Conservation (phyloP, 2,797 vertebrate genomes). For the Tadarida brasiliensis region DNA sequence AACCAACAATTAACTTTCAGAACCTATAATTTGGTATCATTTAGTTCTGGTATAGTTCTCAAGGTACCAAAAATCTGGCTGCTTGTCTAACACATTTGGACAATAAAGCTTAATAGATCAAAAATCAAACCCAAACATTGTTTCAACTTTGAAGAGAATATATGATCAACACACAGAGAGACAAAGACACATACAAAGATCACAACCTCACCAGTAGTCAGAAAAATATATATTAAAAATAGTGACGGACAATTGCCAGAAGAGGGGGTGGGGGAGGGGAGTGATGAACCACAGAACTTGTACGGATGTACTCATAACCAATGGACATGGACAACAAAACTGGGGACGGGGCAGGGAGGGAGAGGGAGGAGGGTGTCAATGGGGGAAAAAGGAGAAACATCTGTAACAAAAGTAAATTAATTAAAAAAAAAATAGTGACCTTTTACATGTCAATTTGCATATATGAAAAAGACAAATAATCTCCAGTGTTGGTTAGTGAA, state of each 20-base stretch:
- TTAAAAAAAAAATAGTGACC: slow-evolving; percentile 11
- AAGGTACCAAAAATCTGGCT: neutral
- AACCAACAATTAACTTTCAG: slow-evolving; percentile 48
- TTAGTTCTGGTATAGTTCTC: neutral
- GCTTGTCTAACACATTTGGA: neutral
- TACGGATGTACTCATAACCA: too few relatives aligned
- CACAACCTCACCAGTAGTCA: neutral
- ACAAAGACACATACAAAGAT: neutral
- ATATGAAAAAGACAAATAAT: slow-evolving; percentile 2
- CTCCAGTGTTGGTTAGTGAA: neutral
- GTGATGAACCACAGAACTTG: too few relatives aligned
- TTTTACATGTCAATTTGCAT: neutral
- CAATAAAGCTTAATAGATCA: slow-evolving; percentile 27
- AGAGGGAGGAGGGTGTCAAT: too few relatives aligned
- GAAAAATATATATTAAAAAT: slow-evolving; percentile 37
- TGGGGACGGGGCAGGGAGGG: too few relatives aligned
- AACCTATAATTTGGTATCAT: neutral
- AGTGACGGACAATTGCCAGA: too few relatives aligned
- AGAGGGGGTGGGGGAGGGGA: too few relatives aligned
- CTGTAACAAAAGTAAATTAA: too few relatives aligned
- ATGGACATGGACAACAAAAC: too few relatives aligned
- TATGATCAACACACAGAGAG: neutral
- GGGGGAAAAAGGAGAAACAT: too few relatives aligned
- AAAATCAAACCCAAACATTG: neutral
- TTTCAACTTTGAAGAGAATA: slow-evolving; percentile 28